These are phyloP conservation scores for Coendou prehensilis DNA, from an alignment of 2,797 vertebrate species.

Conservation along the genomic window DNA sequence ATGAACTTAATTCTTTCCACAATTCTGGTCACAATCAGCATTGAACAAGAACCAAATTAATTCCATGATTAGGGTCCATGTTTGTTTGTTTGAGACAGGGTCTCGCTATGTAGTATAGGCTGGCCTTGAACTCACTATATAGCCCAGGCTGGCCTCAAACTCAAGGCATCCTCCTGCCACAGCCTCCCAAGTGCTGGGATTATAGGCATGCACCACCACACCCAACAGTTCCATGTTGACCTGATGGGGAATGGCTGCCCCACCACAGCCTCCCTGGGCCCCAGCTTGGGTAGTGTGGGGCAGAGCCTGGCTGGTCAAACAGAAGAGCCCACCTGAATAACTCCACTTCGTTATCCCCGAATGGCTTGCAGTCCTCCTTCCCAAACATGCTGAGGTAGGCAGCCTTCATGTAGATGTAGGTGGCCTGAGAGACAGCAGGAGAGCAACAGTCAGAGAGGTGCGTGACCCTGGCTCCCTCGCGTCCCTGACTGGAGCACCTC, in stretches of 20 bases:
- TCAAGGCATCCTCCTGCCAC: background rate
- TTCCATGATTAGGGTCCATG: too few relatives aligned
- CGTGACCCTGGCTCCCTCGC: background rate
- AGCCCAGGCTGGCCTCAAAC: background rate
- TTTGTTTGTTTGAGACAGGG: background rate
- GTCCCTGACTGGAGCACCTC: background rate
- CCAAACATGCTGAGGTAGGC: slow-evolving; percentile 99
- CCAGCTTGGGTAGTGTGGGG: background rate
- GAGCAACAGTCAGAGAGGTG: background rate
- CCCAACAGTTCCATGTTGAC: background rate
- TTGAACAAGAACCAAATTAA: background rate
- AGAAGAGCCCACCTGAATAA: slow-evolving; percentile 94
- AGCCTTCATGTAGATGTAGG: slow-evolving; percentile 98
- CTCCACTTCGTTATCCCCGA: slow-evolving; percentile 93
- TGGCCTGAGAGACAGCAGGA: slow-evolving; percentile 90
- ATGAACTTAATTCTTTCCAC: background rate
- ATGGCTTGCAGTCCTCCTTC: slow-evolving; percentile 94
- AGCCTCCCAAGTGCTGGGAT: background rate
- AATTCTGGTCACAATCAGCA: background rate
- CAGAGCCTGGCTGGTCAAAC: background rate
- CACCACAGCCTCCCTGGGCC: background rate
- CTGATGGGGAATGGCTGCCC: background rate
- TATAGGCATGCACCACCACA: background rate
- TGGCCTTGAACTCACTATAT: background rate
- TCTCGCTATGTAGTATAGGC: background rate